Conservation (phyloP, 2,113 vertebrate genomes). For the Lonchura striata region DNA sequence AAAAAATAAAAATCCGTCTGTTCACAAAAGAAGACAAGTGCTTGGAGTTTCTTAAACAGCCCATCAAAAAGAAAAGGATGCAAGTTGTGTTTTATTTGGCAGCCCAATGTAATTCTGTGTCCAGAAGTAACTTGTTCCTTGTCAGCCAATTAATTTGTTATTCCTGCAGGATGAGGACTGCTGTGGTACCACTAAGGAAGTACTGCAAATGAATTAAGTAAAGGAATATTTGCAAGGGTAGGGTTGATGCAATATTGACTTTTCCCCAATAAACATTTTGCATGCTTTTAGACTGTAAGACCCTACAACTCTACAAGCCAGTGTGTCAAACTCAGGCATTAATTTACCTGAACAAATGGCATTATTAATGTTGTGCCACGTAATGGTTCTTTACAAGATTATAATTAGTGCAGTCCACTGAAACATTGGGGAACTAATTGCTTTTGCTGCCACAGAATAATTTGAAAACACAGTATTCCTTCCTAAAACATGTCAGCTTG, state of each 20-base stretch:
- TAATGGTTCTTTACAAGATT: neutral
- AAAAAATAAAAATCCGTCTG: constrained; percentile 2
- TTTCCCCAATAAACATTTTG: neutral
- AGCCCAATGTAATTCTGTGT: neutral
- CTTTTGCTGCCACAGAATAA: neutral
- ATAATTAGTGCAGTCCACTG: neutral
- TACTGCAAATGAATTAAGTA: neutral
- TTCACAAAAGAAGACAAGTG: constrained; percentile 23
- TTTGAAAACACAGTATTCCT: neutral
- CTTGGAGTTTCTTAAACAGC: constrained; percentile 26
- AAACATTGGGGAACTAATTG: neutral
- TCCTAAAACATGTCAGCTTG: neutral
- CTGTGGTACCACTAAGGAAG: neutral
- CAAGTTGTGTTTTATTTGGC: constrained; percentile 35
- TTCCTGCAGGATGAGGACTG: neutral
- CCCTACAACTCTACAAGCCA: neutral
- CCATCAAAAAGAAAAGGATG: neutral
- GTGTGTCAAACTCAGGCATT: neutral
- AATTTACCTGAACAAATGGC: neutral
- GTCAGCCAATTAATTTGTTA: constrained; percentile 1
- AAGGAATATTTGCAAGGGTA: constrained; percentile 9
- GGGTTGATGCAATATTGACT: neutral
- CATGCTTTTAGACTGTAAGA: neutral
- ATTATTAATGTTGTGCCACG: neutral
- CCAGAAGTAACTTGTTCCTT: constrained; percentile 14